phyloP scores from a whole-genome alignment of 2,888 invertebrate genomes.

The Dasypogon diadema region DNA sequence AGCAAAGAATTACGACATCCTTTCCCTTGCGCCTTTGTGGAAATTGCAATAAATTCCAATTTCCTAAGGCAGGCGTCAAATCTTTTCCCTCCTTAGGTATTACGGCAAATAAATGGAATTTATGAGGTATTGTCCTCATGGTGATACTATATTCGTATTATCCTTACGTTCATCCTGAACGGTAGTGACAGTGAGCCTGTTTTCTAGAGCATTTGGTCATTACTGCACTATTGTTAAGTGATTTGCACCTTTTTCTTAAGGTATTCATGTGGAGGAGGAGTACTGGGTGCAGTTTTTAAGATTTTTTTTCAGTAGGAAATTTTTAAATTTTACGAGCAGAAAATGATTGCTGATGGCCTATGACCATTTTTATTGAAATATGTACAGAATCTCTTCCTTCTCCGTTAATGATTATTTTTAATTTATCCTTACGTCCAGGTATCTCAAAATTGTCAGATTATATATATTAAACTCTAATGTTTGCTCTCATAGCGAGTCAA shows the following conservation, averaged over 20 bases:
- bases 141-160: too few species aligned
- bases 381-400: too few species aligned
- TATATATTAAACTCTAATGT: too few species aligned
- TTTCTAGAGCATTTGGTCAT: slow-evolving; percentile 45
- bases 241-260: background rate
- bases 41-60: slow-evolving; percentile 40
- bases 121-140: slow-evolving; percentile 14
- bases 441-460: too few species aligned
- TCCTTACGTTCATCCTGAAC: slow-evolving; percentile 19
- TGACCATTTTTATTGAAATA: too few species aligned
- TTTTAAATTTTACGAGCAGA: too few species aligned
- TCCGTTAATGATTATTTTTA: too few species aligned
- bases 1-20: slow-evolving; percentile 39
- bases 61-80: slow-evolving; percentile 32
- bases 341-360: too few species aligned
- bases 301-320: too few species aligned
- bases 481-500: too few species aligned
- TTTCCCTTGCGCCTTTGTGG: slow-evolving; percentile 20
- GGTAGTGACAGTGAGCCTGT: background rate
- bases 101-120: slow-evolving; percentile 20
- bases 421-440: too few species aligned
- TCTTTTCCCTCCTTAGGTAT: slow-evolving; percentile 34
- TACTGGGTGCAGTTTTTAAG: too few species aligned
- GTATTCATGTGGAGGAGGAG: background rate
- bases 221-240: slow-evolving; percentile 30